These are phyloP conservation scores for Pogonognathellus flavescens DNA, from an alignment of 1,140 invertebrate species.

Conservation along the genomic window DNA sequence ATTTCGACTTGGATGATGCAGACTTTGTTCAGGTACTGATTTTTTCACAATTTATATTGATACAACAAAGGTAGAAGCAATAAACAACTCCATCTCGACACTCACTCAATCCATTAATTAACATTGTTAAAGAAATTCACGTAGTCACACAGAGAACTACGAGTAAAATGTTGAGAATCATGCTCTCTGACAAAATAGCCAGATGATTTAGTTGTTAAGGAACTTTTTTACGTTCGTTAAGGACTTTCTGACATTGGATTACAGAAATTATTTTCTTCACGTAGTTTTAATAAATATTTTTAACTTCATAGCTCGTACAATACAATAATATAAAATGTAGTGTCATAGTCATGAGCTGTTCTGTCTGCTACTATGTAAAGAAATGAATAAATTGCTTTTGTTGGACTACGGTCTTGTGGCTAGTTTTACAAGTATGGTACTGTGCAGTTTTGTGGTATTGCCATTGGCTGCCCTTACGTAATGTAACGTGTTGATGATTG, in stretches of 20 bases:
- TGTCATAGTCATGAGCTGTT: not conserved
- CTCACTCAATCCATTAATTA: not conserved
- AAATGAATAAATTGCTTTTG: not conserved
- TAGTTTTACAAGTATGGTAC: not conserved
- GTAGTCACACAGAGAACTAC: too few species aligned
- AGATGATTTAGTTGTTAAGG: too few species aligned
- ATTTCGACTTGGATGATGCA: slow-evolving; percentile 87
- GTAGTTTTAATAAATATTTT: too few species aligned
- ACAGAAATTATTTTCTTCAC: too few species aligned
- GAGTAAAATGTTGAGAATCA: too few species aligned
- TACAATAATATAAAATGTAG: slow-evolving; percentile 15
- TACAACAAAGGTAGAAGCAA: not conserved
- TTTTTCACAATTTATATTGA: too few species aligned
- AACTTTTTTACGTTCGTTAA: too few species aligned
- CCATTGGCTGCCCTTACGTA: slow-evolving; percentile 15
- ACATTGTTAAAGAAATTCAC: not conserved
- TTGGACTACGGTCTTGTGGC: not conserved
- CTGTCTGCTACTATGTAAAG: not conserved
- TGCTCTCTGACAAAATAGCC: too few species aligned
- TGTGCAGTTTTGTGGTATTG: not conserved
- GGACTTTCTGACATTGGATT: too few species aligned
- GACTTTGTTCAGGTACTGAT: slow-evolving; percentile 84
- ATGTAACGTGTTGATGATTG: slow-evolving; percentile 6
- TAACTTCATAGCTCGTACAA: too few species aligned
- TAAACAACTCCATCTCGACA: not conserved